Percentiles rank a stretch among this genome's conserved stretches.
Conservation (phyloP, 1,140 invertebrate species). For the Luehdorfia chinensis region DNA sequence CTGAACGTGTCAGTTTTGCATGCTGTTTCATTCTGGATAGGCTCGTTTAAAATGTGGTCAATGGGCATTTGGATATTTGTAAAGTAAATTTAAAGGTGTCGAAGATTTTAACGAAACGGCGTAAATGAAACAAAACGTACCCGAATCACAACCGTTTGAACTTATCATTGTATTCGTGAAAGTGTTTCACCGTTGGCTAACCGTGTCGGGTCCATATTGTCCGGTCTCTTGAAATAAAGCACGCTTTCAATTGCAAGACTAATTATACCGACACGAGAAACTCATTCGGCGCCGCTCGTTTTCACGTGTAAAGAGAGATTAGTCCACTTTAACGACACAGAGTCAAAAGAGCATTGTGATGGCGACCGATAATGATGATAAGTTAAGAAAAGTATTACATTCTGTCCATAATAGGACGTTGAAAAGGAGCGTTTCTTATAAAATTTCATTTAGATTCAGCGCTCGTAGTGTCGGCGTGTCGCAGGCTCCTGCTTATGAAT, state of each 20-base stretch:
- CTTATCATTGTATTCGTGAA: constrained; percentile 69
- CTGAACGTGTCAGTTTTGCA: too few relatives aligned
- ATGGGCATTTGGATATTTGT: too few relatives aligned
- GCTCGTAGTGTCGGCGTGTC: constrained; percentile 49
- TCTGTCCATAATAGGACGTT: constrained; percentile 55
- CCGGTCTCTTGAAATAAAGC: constrained; percentile 70
- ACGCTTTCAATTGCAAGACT: constrained; percentile 75
- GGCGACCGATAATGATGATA: constrained; percentile 72
- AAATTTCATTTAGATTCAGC: constrained; percentile 73
- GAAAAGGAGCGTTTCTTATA: constrained; percentile 67
- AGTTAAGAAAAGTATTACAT: constrained; percentile 70
- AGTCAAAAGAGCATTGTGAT: constrained; percentile 63
- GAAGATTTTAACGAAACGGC: too few relatives aligned
- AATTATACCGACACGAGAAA: constrained; percentile 75
- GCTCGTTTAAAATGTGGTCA: too few relatives aligned
- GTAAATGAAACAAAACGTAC: constrained; percentile 28
- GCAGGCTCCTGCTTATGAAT: constrained; percentile 65
- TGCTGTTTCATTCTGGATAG: too few relatives aligned
- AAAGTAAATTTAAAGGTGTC: too few relatives aligned
- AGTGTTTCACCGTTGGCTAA: constrained; percentile 70
- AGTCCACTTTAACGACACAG: constrained; percentile 65
- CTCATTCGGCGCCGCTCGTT: constrained; percentile 67
- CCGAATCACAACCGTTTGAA: constrained; percentile 55
- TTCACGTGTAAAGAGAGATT: constrained; percentile 75
- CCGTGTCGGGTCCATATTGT: constrained; percentile 65